Percentiles rank a stretch among this genome's conserved stretches.
Conservation (phyloP, 2,113 vertebrate species). For the Esox niger region DNA sequence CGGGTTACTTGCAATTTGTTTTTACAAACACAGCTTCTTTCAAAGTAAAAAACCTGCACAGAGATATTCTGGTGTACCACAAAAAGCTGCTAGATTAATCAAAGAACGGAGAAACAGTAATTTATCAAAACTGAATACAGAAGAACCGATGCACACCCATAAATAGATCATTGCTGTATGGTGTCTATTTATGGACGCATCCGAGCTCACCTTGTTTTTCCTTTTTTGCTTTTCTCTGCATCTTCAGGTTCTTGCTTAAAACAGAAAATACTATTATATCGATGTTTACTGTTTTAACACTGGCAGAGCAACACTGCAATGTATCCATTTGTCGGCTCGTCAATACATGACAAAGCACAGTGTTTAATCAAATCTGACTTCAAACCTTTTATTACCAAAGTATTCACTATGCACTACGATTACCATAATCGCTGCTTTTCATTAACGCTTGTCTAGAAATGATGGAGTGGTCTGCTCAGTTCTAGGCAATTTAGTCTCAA, state of each 20-base stretch:
- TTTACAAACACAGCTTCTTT: not conserved
- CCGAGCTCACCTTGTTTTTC: constrained; percentile 32
- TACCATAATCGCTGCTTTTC: too few relatives aligned
- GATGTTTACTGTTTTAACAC: too few relatives aligned
- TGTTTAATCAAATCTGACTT: too few relatives aligned
- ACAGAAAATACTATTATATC: too few relatives aligned
- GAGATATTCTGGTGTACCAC: not conserved
- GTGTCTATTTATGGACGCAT: constrained; percentile 34
- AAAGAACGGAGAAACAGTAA: constrained; percentile 21
- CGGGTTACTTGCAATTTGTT: not conserved
- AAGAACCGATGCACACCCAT: constrained; percentile 27
- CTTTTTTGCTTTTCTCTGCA: constrained; percentile 16
- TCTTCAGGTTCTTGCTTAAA: constrained; percentile 17
- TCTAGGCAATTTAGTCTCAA: too few relatives aligned
- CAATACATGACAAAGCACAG: too few relatives aligned
- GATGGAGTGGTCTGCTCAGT: too few relatives aligned
- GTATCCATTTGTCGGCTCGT: too few relatives aligned
- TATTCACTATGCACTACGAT: too few relatives aligned
- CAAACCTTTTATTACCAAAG: too few relatives aligned
- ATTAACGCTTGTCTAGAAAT: too few relatives aligned
- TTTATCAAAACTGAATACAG: constrained; percentile 34
- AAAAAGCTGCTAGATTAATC: constrained; percentile 9
- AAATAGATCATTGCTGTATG: constrained; percentile 13
- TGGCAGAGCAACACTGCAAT: too few relatives aligned
- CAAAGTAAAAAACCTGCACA: not conserved